Evolutionary conservation across 2,888 invertebrate species (phyloP), one percentile per base, ranked within the genome.

Genomic region (Callosobruchus maculatus): DNA sequence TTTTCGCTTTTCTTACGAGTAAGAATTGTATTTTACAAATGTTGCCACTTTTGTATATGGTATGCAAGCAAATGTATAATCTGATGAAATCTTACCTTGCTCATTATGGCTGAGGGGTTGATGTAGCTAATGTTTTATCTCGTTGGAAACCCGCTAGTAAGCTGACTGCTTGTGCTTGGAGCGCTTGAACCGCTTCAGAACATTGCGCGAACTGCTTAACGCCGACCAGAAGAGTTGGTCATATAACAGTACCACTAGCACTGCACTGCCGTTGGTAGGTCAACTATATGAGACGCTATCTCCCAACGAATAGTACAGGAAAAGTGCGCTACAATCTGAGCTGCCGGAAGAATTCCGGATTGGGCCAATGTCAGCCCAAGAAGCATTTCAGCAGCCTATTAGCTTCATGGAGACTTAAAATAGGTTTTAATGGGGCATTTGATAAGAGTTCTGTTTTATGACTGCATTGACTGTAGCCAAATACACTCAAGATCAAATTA

Each of bases 171-270:
- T 30, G 30, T 30, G 30, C 30, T 3, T 30, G 30, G 13, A 13
- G 4, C 49, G 49, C 49, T 49, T 49, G 49, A 22, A 73, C 74
- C 73, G 74, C 66, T 73, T 72, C 78, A 74, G 77, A 70, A 71
- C 73, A 22, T 72, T 67, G 67, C 72, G 70, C 31, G 70, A 73
- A 80, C 79, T 79, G 77, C 76, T 75, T 75, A n/a, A 74, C 73
- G 72, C 71, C 76, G 76, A 75, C 74, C 74, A 71, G 69, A 74
- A 72, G 74, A 74, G 72, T 78, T 75, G 74, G 76, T 79, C 79
- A 76, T 80, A 79, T 80, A 80, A 80, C 78, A 79, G 79, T 80
- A 80, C 79, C 77, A 49, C 49, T 7, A 13, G 49, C 49, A 49
- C 49, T 49, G 49, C 13, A 18, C 49, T 18, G 49, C 49, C 49